These are phyloP conservation scores for Allygus modestus DNA, from an alignment of 2,888 invertebrate species.

Conservation along the genomic window DNA sequence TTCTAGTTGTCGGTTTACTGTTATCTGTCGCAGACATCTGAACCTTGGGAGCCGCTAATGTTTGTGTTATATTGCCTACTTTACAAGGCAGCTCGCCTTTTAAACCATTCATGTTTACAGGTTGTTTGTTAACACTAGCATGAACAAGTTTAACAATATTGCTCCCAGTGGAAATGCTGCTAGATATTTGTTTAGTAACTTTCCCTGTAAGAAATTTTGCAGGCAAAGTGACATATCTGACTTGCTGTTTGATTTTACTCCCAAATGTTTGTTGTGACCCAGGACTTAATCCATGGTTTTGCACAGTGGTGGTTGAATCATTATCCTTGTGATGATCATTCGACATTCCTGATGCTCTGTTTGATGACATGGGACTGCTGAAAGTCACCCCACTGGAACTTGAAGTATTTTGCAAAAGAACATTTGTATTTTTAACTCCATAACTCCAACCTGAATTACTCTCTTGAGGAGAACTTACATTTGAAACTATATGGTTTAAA, in stretches of 20 bases:
- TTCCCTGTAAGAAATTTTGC: neutral
- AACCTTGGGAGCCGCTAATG: too few species aligned
- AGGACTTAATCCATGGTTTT: neutral
- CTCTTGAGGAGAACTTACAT: too few species aligned
- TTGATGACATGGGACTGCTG: neutral
- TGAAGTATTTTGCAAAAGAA: neutral
- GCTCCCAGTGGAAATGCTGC: neutral
- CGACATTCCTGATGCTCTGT: neutral
- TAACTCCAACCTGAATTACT: too few species aligned
- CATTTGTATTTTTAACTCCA: too few species aligned
- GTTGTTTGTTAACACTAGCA: neutral
- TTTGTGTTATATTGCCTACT: too few species aligned
- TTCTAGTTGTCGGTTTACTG: neutral
- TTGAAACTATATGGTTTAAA: too few species aligned
- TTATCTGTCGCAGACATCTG: neutral
- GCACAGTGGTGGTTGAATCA: neutral
- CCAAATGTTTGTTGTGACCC: neutral
- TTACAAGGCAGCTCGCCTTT: neutral
- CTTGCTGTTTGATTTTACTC: neutral
- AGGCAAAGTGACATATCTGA: constrained; percentile 1
- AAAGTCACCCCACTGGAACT: neutral
- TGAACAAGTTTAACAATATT: neutral
- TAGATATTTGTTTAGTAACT: neutral
- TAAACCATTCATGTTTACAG: neutral
- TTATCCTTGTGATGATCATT: neutral